Evolutionary conservation across 2,113 vertebrate species (phyloP), one percentile per base, ranked within the genome.

Genomic region (Periophthalmus modestus): DNA sequence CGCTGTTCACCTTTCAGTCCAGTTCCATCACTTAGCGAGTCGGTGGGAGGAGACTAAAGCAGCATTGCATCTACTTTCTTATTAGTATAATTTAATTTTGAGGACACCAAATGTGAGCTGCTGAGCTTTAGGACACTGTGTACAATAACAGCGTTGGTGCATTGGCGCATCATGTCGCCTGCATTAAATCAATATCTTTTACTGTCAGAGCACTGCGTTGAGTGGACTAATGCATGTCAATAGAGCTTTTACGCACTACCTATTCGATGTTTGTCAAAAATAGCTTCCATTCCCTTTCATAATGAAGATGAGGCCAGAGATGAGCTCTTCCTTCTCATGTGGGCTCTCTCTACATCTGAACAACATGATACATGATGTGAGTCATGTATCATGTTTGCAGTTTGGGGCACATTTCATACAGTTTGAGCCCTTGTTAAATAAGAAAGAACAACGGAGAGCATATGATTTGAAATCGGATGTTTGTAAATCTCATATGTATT

Each of bases 1-100:
- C 48, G 84, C 89, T 88, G 68, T 87, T 85, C 55, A 39, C 77
- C 81, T 89, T 59, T 78, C 66, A 34, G 47, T 74, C 69, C 28
- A 23, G 24, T 47, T 43, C 77, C 84, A 71, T 68, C 77, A 39
- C 39, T 72, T 63, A 78, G 55, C 80, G 69, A 77, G 75, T 83
- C 69, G 14, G 66, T 74, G 71, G 67, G 57, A 79, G 59, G 61
- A 48, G 14, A 59, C 74, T 79, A 72, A 74, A 71, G 72, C 65
- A 77, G 77, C 63, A 69, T 81, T 81, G 67, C 68, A 77, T 83
- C 46, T 75, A 74, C 50, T 72, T 79, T 72, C 63, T 79, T 75
- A 77, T 84, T 48, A 77, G 34, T 21, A 61, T 19, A 34, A 43
- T 69, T 73, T 5, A 67, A 48, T 70, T 39, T 52, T 21, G 54